These are phyloP conservation scores for Pteronotus mesoamericanus DNA, from an alignment of 2,797 vertebrate species.

Conservation along the genomic window DNA sequence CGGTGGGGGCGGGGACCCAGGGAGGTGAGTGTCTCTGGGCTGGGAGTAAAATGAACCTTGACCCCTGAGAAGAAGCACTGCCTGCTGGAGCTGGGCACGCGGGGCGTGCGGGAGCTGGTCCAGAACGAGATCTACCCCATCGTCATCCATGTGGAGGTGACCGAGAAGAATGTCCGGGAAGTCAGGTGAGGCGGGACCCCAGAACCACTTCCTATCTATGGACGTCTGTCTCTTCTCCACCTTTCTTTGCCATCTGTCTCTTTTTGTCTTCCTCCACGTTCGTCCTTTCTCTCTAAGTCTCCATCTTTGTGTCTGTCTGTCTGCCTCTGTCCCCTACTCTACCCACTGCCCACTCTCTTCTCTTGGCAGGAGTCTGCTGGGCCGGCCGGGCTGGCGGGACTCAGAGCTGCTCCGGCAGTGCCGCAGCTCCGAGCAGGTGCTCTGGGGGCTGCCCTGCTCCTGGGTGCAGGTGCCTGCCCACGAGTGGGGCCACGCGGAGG, in stretches of 20 bases:
- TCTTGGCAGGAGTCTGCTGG: constrained; percentile 77
- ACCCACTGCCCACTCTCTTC: not conserved
- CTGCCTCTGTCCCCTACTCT: rapidly evolving
- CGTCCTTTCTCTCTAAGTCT: not conserved
- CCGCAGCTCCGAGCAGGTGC: constrained; percentile 67
- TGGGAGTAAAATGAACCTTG: not conserved
- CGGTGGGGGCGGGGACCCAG: not conserved
- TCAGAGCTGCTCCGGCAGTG: constrained; percentile 82
- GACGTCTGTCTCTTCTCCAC: not conserved
- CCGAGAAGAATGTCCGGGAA: constrained; percentile 82
- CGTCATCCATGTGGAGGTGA: constrained; percentile 84
- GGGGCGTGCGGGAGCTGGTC: constrained; percentile 83
- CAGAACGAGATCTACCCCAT: constrained; percentile 84
- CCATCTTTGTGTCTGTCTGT: not conserved
- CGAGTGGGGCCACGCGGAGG: constrained; percentile 74
- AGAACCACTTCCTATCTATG: not conserved
- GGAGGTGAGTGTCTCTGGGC: not conserved
- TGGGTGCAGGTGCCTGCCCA: constrained; percentile 78
- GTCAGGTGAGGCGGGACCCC: constrained; percentile 76
- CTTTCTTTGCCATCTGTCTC: not conserved
- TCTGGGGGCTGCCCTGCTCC: constrained; percentile 79
- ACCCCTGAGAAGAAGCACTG: constrained; percentile 81
- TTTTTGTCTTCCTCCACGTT: not conserved
- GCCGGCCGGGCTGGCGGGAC: constrained; percentile 76
- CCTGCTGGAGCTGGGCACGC: constrained; percentile 81